These are phyloP conservation scores for Torymus aiolomorphi DNA, from an alignment of 2,888 invertebrate species.

Conservation along the genomic window DNA sequence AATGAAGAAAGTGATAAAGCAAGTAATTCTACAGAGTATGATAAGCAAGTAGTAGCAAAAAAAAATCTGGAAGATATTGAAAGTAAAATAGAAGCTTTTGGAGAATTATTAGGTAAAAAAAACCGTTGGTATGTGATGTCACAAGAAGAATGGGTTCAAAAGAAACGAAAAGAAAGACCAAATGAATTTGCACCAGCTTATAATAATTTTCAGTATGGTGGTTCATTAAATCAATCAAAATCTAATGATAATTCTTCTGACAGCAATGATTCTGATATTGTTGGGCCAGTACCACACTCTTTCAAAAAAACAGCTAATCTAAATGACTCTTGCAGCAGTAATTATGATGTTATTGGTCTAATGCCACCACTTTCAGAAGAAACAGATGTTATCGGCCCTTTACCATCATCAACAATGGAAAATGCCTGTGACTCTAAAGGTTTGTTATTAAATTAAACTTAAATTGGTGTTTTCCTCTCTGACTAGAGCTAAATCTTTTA, in stretches of 20 bases:
- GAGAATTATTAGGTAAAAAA: constrained; percentile 73
- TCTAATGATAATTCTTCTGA: constrained; percentile 41
- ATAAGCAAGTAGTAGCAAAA: constrained; percentile 58
- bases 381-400: constrained; percentile 6
- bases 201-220: constrained; percentile 65
- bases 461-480: too few relatives aligned
- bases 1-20: constrained; percentile 31
- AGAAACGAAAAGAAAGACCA: constrained; percentile 83
- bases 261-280: constrained; percentile 60
- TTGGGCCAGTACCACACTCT: constrained; percentile 63
- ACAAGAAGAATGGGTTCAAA: constrained; percentile 87
- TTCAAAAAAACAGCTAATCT: background rate
- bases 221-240: constrained; percentile 34
- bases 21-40: constrained; percentile 56
- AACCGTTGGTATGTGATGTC: constrained; percentile 80
- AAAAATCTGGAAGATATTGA: constrained; percentile 66
- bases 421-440: background rate
- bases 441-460: constrained; percentile 18
- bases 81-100: constrained; percentile 70
- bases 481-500: too few relatives aligned
- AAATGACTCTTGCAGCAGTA: too few relatives aligned
- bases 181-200: constrained; percentile 86
- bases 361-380: too few relatives aligned
- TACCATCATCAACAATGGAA: background rate
- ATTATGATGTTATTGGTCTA: too few relatives aligned